Evolutionary conservation across 2,888 invertebrate genomes (phyloP), one percentile per base, ranked within the genome.

Genomic region (Campoplex nolae): DNA sequence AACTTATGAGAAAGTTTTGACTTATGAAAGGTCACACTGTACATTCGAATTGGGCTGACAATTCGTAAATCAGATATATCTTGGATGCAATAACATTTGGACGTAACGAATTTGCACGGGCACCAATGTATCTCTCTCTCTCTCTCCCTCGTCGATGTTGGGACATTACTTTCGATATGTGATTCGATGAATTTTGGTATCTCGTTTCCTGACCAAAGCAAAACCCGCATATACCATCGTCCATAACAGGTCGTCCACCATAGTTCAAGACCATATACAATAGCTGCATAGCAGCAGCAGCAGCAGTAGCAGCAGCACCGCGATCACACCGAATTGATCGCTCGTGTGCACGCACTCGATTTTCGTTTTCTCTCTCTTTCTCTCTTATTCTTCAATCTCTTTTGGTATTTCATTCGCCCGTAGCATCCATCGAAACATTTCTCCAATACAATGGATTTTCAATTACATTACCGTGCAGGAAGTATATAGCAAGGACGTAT

Each of bases 371-470:
- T 45, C 71, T 18, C 35, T 54, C 74, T 73, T 76, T 82, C 82
- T 65, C 54, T 76, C 16, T 35, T 38, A 16, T 56, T 35, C 18
- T 35, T 71, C 42, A 32, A 48, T 70, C 48, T 51, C 48, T 71
- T 48, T 71, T 32, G 6, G 58, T 68, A 58, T 42, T 45, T 56
- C 62, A 48, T 28, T 38, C 83, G 65, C 48, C 67, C 86, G 73
- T 81, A 70, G 82, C 78, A 83, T 82, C 86, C 88, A 88, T 86
- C 87, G 83, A 83, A 88, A 85, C 87, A 86, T 83, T 85, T 75
- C 83, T 73, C 78, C 84, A 76, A 85, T 91, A 90, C 91, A 91
- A 92, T 91, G 90, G 90, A 91, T 93, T 93, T 91, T 91, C 92
- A 91, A 93, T 92, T 92, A 92, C 90, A 92, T 92, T 91, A 91